Conservation (phyloP, 2,113 vertebrate genomes). For the Mustela lutreola region DNA sequence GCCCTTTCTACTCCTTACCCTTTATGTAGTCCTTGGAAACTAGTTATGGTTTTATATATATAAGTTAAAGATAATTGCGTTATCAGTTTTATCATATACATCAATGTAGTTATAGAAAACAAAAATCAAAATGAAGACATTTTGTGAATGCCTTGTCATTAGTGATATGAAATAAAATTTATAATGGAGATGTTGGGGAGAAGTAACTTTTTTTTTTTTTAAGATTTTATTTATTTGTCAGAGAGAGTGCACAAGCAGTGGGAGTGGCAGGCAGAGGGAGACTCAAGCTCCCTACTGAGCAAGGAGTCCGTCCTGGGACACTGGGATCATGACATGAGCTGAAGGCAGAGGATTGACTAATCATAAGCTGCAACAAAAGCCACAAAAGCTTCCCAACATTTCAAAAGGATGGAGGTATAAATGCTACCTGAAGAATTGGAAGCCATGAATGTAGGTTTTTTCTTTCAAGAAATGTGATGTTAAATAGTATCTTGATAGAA, state of each 20-base stretch:
- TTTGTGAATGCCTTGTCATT: neutral
- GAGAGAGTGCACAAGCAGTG: neutral
- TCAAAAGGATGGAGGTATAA: neutral
- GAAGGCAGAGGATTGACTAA: neutral
- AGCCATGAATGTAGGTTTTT: neutral
- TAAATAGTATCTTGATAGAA: neutral
- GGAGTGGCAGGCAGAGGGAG: neutral
- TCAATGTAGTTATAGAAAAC: neutral
- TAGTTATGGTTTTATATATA: neutral
- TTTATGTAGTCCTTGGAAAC: neutral
- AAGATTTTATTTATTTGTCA: too few species aligned
- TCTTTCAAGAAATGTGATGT: neutral
- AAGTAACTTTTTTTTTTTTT: neutral
- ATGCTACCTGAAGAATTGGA: neutral
- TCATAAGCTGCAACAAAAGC: neutral
- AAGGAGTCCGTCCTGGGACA: neutral
- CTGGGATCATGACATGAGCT: neutral
- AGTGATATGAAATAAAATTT: neutral
- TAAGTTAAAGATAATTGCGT: neutral
- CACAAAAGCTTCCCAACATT: neutral
- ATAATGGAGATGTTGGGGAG: neutral
- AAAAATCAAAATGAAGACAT: neutral
- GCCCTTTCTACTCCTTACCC: accelerated
- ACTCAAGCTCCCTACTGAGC: neutral
- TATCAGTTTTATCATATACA: neutral